Conservation (phyloP, 1,140 invertebrate genomes). For the Palaemon carinicauda region DNA sequence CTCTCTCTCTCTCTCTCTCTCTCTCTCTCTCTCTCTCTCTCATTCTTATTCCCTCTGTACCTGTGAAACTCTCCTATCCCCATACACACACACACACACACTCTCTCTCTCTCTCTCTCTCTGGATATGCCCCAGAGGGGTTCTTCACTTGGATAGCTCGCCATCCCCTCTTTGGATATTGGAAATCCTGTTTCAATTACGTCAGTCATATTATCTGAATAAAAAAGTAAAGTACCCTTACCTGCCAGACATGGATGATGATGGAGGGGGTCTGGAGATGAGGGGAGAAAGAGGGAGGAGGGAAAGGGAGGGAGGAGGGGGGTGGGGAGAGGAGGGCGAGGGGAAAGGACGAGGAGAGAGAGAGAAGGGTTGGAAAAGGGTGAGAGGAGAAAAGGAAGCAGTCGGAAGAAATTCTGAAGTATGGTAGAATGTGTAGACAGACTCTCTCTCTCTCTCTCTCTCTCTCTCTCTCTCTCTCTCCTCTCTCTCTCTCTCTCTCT, state of each 20-base stretch:
- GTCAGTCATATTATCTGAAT: too few species aligned
- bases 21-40: too few species aligned
- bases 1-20: too few species aligned
- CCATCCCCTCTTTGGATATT: too few species aligned
- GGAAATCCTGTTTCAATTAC: too few species aligned
- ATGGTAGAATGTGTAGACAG: too few species aligned
- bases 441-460: too few species aligned
- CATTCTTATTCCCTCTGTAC: background rate
- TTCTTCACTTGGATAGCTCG: background rate
- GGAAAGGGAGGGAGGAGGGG: background rate
- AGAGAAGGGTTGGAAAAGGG: too few species aligned
- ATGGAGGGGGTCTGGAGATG: background rate
- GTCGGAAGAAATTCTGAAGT: background rate
- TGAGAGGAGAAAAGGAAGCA: background rate
- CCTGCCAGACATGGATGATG: background rate
- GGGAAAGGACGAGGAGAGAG: background rate
- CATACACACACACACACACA: too few species aligned
- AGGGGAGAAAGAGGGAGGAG: background rate
- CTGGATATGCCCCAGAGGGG: background rate
- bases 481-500: too few species aligned
- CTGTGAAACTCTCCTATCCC: too few species aligned
- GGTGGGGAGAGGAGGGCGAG: background rate
- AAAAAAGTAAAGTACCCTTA: background rate
- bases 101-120: slow-evolving; percentile 5
- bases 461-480: too few species aligned